A percentile compares a stretch with the other conserved stretches of the same genome.
phyloP scores from a whole-genome alignment of 2,797 vertebrate species.

The Columba guinea region DNA sequence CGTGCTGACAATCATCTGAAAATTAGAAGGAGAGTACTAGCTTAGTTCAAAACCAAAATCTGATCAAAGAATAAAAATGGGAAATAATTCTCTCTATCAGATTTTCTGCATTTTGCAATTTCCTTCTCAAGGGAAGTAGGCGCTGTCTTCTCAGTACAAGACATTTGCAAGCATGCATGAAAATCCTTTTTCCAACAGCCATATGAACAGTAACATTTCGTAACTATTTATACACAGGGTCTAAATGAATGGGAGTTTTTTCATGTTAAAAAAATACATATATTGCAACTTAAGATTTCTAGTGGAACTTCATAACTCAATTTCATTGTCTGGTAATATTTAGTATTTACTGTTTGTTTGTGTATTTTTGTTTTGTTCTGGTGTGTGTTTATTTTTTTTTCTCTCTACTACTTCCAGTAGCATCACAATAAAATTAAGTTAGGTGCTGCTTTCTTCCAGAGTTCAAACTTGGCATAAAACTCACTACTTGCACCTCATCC shows the following conservation, averaged over 20 bases:
- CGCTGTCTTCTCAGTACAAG: not conserved
- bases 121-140: not conserved
- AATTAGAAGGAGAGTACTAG: not conserved
- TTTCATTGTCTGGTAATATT: not conserved
- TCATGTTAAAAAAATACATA: not conserved
- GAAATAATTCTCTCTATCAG: not conserved
- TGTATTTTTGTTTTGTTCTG: not conserved
- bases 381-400: not conserved
- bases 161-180: not conserved
- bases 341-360: not conserved
- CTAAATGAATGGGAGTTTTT: not conserved
- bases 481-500: not conserved
- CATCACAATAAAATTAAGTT: not conserved
- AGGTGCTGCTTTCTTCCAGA: not conserved
- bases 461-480: not conserved
- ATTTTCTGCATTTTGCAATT: not conserved
- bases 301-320: not conserved
- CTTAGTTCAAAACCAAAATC: not conserved
- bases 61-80: not conserved
- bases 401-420: not conserved
- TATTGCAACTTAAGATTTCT: not conserved
- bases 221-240: not conserved
- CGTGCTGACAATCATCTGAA: not conserved
- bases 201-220: rapidly evolving
- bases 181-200: not conserved